These are phyloP conservation scores for Drosophila sproati DNA, from an alignment of 1,140 invertebrate genomes.

Conservation along the genomic window DNA sequence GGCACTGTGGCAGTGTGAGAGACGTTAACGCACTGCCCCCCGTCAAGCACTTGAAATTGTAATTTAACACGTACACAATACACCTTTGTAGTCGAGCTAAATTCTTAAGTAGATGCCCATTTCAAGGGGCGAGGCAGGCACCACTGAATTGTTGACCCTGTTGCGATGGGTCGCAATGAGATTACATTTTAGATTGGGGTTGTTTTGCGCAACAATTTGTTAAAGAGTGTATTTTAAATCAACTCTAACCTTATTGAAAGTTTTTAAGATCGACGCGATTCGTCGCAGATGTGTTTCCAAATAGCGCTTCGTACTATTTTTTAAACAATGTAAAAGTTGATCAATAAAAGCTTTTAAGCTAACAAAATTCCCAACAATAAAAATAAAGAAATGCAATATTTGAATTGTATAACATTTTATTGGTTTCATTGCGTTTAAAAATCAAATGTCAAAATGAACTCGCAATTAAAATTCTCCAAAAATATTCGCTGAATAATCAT, in stretches of 20 bases:
- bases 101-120: conserved; percentile 12
- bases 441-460: conserved; percentile 45
- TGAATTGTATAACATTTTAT: conserved; percentile 59
- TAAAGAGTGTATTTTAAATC: too few relatives aligned
- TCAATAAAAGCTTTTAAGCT: too few relatives aligned
- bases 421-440: conserved; percentile 44
- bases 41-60: conserved; percentile 69
- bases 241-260: too few relatives aligned
- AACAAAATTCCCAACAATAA: not conserved
- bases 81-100: conserved; percentile 8
- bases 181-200: not conserved
- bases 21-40: conserved; percentile 48
- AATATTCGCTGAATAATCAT: conserved; percentile 58
- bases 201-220: too few relatives aligned
- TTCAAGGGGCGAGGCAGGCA: not conserved
- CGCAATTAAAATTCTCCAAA: conserved; percentile 58
- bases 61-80: conserved; percentile 73
- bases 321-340: too few relatives aligned
- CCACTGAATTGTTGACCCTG: conserved; percentile 5
- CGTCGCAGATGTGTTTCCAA: too few relatives aligned
- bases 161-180: not conserved
- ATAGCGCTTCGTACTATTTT: too few relatives aligned
- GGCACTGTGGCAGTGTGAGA: not conserved
- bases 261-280: too few relatives aligned
- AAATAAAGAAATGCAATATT: not conserved